A percentile compares a stretch with the other conserved stretches of the same genome.
Evolutionary conservation across 2,113 vertebrate species (phyloP).

Genomic region (Chaetodon trifascialis): DNA sequence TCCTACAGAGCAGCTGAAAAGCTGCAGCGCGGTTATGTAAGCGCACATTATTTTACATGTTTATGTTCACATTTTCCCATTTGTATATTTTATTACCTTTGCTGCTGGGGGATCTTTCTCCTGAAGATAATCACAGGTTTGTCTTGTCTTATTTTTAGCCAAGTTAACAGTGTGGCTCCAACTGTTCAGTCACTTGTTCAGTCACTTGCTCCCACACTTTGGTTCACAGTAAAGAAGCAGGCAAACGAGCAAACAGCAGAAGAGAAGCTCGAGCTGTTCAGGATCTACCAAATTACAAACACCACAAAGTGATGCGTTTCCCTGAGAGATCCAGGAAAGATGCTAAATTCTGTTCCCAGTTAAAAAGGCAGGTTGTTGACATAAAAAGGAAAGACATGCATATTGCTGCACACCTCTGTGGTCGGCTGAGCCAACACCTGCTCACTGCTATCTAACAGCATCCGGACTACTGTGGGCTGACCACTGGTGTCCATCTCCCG

Average conservation of each 20-base stretch:
- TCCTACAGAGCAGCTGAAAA: too few relatives aligned
- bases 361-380: neutral
- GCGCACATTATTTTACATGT: neutral
- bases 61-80: neutral
- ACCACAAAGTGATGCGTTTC: neutral
- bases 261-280: neutral
- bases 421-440: neutral
- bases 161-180: neutral
- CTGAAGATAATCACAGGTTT: neutral
- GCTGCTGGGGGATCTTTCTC: neutral
- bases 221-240: too few relatives aligned
- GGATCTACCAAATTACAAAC: neutral
- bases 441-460: constrained; percentile 49
- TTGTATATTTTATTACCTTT: neutral
- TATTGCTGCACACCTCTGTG: neutral
- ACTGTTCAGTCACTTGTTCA: neutral
- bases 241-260: neutral
- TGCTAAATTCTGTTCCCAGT: neutral
- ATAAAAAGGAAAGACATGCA: neutral
- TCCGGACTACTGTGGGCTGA: constrained; percentile 61
- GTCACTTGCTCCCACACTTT: too few relatives aligned
- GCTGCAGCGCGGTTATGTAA: neutral
- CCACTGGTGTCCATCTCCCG: constrained; percentile 57
- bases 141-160: neutral
- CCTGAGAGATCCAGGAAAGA: neutral